phyloP scores from a whole-genome alignment of 2,888 invertebrate species.

The Criorhina ranunculi region DNA sequence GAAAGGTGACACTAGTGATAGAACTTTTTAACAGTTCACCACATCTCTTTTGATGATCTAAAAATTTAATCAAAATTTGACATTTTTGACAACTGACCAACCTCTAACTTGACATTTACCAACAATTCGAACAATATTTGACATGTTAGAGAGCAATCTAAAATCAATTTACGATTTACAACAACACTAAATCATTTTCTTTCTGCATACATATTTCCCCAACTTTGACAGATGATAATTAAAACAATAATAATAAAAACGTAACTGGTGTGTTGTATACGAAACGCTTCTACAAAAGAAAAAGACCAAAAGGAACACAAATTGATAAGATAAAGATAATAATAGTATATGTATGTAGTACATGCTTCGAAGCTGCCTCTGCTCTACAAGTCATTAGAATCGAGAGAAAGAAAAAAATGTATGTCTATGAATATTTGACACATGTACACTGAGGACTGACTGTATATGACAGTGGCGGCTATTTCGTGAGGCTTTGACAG shows the following conservation, averaged over 20 bases:
- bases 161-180: background rate
- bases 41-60: too few relatives aligned
- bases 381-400: conserved; percentile 41
- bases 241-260: conserved; percentile 52
- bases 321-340: conserved; percentile 75
- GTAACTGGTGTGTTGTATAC: conserved; percentile 30
- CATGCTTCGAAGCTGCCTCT: conserved; percentile 51
- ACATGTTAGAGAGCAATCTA: background rate
- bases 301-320: conserved; percentile 43
- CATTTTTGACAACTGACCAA: too few relatives aligned
- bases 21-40: too few relatives aligned
- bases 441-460: conserved; percentile 14
- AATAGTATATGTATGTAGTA: conserved; percentile 25
- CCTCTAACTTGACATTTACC: background rate
- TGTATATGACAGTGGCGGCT: conserved; percentile 15
- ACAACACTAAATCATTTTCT: background rate
- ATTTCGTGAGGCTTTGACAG: conserved; percentile 55
- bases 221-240: conserved; percentile 60
- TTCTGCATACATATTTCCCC: conserved; percentile 4
- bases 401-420: conserved; percentile 41
- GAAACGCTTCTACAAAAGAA: conserved; percentile 31
- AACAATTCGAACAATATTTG: too few relatives aligned
- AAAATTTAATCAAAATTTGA: too few relatives aligned
- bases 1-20: too few relatives aligned
- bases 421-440: conserved; percentile 53